Base-by-base conservation (phyloP, 64 coral and sea anemone genomes). In the Stichodactyla mertensii region DNA sequence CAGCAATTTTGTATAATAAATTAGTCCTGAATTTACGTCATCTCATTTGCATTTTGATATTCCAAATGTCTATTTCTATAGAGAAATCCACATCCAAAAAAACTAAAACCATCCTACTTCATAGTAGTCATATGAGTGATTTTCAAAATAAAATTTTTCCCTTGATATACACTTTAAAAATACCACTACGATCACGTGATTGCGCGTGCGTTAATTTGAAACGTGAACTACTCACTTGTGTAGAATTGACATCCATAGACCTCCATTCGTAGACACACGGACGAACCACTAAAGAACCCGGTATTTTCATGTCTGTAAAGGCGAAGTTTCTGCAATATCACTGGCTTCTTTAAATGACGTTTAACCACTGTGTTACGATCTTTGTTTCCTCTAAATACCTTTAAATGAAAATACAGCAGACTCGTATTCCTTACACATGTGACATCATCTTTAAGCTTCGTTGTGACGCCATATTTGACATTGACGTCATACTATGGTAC, bases 381-480 rank as follows among this genome's bases (percentile, higher is more conserved):
- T 69, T 45, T 87, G 51, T 91, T 91, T 10, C 89, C 89, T 66
- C 23, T 58, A n/a, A 91, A 91, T 54, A 87, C 89, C 89, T 91
- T 66, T 18, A 13, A 61, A 4, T 20, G 0, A 60, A 7, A 7
- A 55, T 7, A 54, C 6, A 87, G 54, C 26, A 57, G 19, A 22
- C 28, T 31, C 28, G 28, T 31, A n/a, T 66, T n/a, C 0, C 4
- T 6, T 22, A 22, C 19, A 45, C 36, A 45, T 45, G 1, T 45
- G 36, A 45, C 5, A 0, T 7, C 18, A 2, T 20, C 4, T 66
- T n/a, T 22, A 45, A 45, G 36, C 36, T 45, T 45, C 1, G 36
- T 45, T 45, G 36, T 45, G 36, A 45, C 36, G 1, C 36, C 3
- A 45, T 45, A 45, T 45, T 45, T 45, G 36, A 45, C 36, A 45